Evolutionary conservation across 2,113 vertebrate genomes (phyloP).

Genomic region (Struthidea cinerea): DNA sequence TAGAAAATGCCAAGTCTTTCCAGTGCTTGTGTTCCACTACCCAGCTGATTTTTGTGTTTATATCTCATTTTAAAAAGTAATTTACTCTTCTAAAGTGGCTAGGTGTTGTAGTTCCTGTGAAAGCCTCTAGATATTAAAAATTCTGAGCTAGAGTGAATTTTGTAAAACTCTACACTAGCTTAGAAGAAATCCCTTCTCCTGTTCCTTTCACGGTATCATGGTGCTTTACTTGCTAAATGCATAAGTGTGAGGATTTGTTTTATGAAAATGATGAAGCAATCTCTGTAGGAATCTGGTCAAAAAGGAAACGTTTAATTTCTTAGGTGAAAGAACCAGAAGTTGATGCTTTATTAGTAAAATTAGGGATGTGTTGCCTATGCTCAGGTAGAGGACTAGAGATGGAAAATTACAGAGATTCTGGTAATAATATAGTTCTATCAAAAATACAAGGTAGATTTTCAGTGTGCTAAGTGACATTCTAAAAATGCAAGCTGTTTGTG

Average conservation of each 20-base stretch:
- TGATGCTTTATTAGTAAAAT: not conserved
- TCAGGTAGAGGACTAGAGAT: not conserved
- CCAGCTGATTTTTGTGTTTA: not conserved
- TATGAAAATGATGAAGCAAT: not conserved
- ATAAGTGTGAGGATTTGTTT: not conserved
- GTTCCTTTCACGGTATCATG: not conserved
- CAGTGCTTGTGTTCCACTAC: not conserved
- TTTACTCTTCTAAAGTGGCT: not conserved
- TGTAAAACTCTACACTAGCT: not conserved
- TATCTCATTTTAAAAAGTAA: not conserved
- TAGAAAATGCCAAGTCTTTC: not conserved
- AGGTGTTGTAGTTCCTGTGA: not conserved
- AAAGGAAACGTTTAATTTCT: not conserved
- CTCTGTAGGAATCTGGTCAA: not conserved
- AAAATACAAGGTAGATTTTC: not conserved
- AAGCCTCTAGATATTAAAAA: not conserved
- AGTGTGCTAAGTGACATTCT: not conserved
- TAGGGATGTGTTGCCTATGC: not conserved
- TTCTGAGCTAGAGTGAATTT: not conserved
- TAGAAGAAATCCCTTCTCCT: not conserved
- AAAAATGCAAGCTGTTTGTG: not conserved
- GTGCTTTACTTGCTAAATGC: not conserved
- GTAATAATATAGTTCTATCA: not conserved
- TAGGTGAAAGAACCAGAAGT: not conserved
- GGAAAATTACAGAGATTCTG: not conserved